phyloP scores from a whole-genome alignment of 2,797 vertebrate species.

The Oryzias sinensis region DNA sequence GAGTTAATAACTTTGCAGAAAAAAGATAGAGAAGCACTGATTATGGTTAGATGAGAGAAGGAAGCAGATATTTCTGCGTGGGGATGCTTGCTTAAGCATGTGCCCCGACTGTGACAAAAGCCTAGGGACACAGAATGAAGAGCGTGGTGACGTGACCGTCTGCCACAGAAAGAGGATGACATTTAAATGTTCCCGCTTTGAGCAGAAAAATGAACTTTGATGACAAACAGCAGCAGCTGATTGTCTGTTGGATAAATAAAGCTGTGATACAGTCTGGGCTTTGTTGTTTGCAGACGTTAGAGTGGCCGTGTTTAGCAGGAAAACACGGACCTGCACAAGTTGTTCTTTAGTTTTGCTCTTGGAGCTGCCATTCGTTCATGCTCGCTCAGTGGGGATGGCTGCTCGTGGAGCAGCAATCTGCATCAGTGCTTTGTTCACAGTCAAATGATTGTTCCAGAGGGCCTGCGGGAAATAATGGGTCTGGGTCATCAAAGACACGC shows the following conservation, averaged over 20 bases:
- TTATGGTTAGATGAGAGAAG: constrained; percentile 65
- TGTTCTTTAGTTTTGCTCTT: constrained; percentile 12
- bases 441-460: constrained; percentile 72
- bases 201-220: constrained; percentile 28
- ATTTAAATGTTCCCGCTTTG: constrained; percentile 49
- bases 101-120: constrained; percentile 48
- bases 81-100: constrained; percentile 60
- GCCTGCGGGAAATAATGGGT: constrained; percentile 62
- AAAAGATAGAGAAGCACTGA: constrained; percentile 64
- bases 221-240: constrained; percentile 30
- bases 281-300: constrained; percentile 33
- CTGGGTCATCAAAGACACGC: constrained; percentile 37
- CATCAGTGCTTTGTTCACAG: constrained; percentile 65
- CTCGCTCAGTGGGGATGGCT: constrained; percentile 33
- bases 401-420: constrained; percentile 44
- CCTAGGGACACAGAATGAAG: constrained; percentile 38
- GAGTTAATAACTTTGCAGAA: constrained; percentile 52
- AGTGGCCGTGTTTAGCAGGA: constrained; percentile 22
- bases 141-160: constrained; percentile 17
- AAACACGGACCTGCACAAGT: constrained; percentile 35
- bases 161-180: constrained; percentile 21
- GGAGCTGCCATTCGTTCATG: constrained; percentile 18
- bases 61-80: constrained; percentile 54
- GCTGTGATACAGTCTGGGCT: constrained; percentile 36
- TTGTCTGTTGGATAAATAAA: constrained; percentile 33